A percentile compares a stretch with the other conserved stretches of the same genome.
These are phyloP conservation scores for Drosophila trapezifrons DNA, from an alignment of 1,140 invertebrate species.

Conservation along the genomic window DNA sequence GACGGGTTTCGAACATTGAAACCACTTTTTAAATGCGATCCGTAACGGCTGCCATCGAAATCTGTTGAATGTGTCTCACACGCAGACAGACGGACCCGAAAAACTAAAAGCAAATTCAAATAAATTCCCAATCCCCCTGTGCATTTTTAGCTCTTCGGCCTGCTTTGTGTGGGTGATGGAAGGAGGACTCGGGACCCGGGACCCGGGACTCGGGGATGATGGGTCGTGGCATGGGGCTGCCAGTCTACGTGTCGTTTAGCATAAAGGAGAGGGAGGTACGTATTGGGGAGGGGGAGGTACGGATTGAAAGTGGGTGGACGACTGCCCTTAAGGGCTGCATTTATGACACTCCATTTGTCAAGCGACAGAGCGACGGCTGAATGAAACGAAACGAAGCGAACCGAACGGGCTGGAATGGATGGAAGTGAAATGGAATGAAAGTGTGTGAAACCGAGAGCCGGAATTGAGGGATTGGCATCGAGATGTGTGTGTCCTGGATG, in stretches of 20 bases:
- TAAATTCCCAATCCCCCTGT: conserved; percentile 82
- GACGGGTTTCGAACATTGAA: conserved; percentile 60
- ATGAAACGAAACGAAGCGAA: conserved; percentile 42
- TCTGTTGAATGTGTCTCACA: conserved; percentile 74
- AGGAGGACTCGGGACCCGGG: conserved; percentile 2
- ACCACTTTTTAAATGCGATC: conserved; percentile 79
- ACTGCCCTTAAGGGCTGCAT: conserved; percentile 79
- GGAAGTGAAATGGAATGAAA: conserved; percentile 57
- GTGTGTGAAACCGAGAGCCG: conserved; percentile 59
- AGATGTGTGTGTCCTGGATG: conserved; percentile 44
- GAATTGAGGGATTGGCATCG: conserved; percentile 53
- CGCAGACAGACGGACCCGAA: conserved; percentile 40
- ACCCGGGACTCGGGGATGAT: conserved; percentile 3
- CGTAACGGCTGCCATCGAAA: conserved; percentile 79
- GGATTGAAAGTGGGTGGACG: conserved; percentile 8
- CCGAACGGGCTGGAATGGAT: conserved; percentile 40
- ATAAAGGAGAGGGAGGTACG: conserved; percentile 56
- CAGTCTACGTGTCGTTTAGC: conserved; percentile 76
- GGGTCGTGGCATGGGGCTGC: conserved; percentile 24
- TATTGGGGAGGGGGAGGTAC: not conserved
- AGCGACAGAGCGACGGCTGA: conserved; percentile 72
- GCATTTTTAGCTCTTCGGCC: conserved; percentile 75
- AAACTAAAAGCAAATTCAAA: conserved; percentile 84
- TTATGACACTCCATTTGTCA: conserved; percentile 83
- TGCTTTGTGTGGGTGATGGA: conserved; percentile 34